Base-by-base conservation (phyloP, 1,140 invertebrate species). In the Monomorium pharaonis region DNA sequence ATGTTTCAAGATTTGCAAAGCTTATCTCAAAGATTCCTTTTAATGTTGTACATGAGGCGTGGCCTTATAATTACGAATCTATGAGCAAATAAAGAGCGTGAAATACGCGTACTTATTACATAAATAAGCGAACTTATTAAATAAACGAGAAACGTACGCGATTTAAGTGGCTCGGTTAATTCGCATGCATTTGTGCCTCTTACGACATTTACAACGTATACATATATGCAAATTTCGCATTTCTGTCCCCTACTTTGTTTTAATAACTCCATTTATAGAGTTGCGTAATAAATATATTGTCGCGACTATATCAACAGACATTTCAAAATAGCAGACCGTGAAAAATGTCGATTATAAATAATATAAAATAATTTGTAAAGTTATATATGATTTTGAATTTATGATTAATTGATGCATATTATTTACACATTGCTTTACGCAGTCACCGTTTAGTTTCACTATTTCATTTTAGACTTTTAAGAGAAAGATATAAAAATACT, bases 101-200 rank as follows among this genome's bases (percentile, higher is more conserved):
- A 67, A 69, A 12, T 1, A 49, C 24, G n/a, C 47, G 42, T 65
- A 63, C 47, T 65, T 83, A n/a, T n/a, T n/a, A n/a, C n/a, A n/a
- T n/a, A n/a, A n/a, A n/a, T n/a, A n/a, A n/a, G n/a, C n/a, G 58
- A 74, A 47, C 58, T 75, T 74, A 63, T 83, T 83, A 67, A 42
- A 67, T 67, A 86, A 75, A 86, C 67, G 67, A 75, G 18, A 7
- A 81, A 81, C 21, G 30, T 60, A 69, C 72, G 83, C 83, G 62
- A 70, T 80, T 58, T 58, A 81, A 81, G 42, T 56, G 27, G 56
- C 47, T 62, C 60, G 62, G 33, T 85, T 51, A 75, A 42, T 76
- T 14, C 37, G 21, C 47, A 27, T 24, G 33, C 65, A 81, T 81
- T 33, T 44, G 12, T 62, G 78, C 24, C 49, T 72, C 24, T 67